Base-by-base conservation (phyloP, 2,113 vertebrate genomes). In the Pterophyllum scalare region DNA sequence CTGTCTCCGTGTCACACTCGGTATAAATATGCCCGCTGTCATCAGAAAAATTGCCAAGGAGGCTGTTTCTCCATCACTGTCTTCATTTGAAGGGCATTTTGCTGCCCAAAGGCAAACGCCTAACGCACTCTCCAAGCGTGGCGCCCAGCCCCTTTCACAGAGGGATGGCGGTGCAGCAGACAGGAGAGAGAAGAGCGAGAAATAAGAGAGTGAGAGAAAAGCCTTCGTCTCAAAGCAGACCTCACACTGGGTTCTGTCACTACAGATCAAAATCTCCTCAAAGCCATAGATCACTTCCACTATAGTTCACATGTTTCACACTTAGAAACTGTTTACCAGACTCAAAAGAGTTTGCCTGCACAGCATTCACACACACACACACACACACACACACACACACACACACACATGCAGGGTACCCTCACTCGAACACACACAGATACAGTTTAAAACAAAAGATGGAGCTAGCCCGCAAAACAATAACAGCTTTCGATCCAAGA, bases 31-130 rank as follows among this genome's bases (percentile, higher is more conserved):
- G 82, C 77, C 87, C 62, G 46, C 70, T 90, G 89, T 92, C 89
- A 92, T 92, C 88, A 89, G 83, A 86, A 89, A 91, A 91, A 88
- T 83, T 81, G 84, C 91, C 82, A 89, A 79, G 74, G 88, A 93
- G 84, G 89, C 81, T 81, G 88, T 93, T 93, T 91, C 89, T 93
- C 90, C 87, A 91, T 93, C 94, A 93, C 89, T 91, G 91, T 94
- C 91, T 94, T 88, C 84, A 90, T 94, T 93, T 95, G 92, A 95
- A 94, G 94, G 93, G 87, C 94, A 92, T 95, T 94, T 94, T 83
- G 83, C 89, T 67, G 91, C 92, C 94, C 91, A 93, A 93, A 95
- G 94, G 93, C 93, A 91, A 93, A 90, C 46, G 87, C 89, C 87
- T 91, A 77, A 90, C 91, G 82, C 88, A 88, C 77, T 84, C 86